Evolutionary conservation across 2,797 vertebrate genomes (phyloP).

Genomic region (Anguilla pacifica): DNA sequence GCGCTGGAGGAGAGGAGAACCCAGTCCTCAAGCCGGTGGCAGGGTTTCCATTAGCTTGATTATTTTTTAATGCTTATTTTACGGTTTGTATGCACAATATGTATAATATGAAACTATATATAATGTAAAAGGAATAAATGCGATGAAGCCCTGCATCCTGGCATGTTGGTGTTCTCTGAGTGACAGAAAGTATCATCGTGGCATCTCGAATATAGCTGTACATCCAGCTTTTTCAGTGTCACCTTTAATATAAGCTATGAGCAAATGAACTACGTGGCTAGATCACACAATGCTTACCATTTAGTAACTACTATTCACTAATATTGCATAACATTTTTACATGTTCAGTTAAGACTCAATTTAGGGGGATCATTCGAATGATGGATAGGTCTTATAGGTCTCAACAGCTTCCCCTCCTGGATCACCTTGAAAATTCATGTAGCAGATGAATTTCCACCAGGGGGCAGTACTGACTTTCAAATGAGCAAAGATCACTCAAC

Average conservation of each 20-base stretch:
- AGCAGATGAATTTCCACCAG: background rate
- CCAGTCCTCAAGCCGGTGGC: constrained; percentile 22
- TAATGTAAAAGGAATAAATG: constrained; percentile 29
- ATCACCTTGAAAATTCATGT: background rate
- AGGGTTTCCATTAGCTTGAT: constrained; percentile 37
- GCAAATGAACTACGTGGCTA: background rate
- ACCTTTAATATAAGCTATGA: background rate
- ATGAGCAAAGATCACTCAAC: background rate
- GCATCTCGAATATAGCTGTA: background rate
- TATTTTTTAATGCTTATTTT: constrained; percentile 43
- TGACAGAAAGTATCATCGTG: background rate
- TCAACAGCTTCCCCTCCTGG: background rate
- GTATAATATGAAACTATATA: constrained; percentile 18
- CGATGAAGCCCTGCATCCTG: constrained; percentile 63
- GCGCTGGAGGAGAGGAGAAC: constrained; percentile 18
- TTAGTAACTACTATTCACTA: background rate
- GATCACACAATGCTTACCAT: background rate
- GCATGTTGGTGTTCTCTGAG: background rate
- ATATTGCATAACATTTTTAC: too few species aligned
- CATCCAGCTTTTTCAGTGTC: background rate
- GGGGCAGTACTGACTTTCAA: background rate
- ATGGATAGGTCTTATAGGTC: background rate
- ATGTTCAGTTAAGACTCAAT: too few species aligned
- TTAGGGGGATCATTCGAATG: background rate
- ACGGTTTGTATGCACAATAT: constrained; percentile 52